Conservation (phyloP, 2,888 invertebrate species). For the Tetranychus piercei region DNA sequence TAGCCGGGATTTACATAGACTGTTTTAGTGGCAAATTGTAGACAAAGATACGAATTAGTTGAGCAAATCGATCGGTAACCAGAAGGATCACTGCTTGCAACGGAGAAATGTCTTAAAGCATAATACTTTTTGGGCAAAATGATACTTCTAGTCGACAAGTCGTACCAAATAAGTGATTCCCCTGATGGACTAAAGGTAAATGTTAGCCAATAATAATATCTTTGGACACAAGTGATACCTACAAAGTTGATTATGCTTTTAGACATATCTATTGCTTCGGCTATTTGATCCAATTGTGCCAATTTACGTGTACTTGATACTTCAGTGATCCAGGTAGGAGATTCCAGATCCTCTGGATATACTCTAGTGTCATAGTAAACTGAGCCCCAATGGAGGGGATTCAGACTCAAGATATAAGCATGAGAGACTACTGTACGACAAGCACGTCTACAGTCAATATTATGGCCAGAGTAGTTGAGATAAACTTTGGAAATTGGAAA, state of each 20-base stretch:
- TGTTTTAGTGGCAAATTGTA: background rate
- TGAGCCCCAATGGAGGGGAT: background rate
- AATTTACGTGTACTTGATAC: background rate
- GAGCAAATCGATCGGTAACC: background rate
- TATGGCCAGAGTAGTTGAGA: background rate
- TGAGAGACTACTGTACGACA: background rate
- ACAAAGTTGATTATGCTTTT: background rate
- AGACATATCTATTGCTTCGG: background rate
- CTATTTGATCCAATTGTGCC: background rate
- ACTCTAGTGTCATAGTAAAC: background rate
- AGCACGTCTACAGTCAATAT: background rate
- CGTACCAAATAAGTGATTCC: background rate
- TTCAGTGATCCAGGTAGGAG: background rate
- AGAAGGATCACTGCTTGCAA: background rate
- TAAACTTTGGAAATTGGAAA: slow-evolving; percentile 2
- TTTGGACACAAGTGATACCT: background rate
- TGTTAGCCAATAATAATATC: background rate
- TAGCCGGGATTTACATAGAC: background rate
- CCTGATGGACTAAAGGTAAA: background rate
- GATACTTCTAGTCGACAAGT: background rate
- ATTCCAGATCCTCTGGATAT: background rate
- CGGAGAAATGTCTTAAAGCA: background rate
- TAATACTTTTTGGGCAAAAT: slow-evolving; percentile 2
- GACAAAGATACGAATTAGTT: background rate
- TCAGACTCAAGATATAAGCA: background rate